A percentile compares a stretch with the other conserved stretches of the same genome.
Evolutionary conservation across 2,888 invertebrate species (phyloP).

Genomic region (Lissocephala sabroskyi): DNA sequence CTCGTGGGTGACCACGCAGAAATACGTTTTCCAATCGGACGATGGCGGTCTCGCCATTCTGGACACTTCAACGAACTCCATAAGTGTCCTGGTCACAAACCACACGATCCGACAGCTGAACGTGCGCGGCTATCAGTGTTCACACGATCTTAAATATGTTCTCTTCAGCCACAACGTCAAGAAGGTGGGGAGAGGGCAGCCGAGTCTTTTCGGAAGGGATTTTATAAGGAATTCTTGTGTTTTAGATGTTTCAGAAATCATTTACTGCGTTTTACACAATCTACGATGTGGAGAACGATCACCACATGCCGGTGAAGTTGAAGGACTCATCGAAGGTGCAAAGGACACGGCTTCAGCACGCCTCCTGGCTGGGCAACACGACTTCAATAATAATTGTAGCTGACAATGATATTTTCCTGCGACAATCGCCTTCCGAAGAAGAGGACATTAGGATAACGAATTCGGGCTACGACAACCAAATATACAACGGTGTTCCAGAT

Average conservation of each 20-base stretch:
- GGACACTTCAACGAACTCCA: conserved; percentile 84
- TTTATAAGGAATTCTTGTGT: not conserved
- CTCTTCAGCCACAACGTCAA: conserved; percentile 92
- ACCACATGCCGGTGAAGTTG: conserved; percentile 88
- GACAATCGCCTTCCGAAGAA: conserved; percentile 80
- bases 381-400: conserved; percentile 85
- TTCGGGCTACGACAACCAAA: conserved; percentile 83
- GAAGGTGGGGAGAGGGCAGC: conserved; percentile 77
- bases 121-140: conserved; percentile 90
- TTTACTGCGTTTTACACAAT: conserved; percentile 92
- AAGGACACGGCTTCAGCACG: conserved; percentile 85
- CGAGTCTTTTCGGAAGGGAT: not conserved
- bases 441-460: conserved; percentile 82
- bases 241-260: conserved; percentile 87
- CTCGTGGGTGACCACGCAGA: conserved; percentile 86
- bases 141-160: conserved; percentile 88
- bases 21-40: conserved; percentile 90
- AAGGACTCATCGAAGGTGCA: conserved; percentile 81
- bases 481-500: conserved; percentile 95
- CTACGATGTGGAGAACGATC: conserved; percentile 92
- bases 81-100: conserved; percentile 87
- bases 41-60: conserved; percentile 87
- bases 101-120: conserved; percentile 90
- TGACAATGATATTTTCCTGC: conserved; percentile 91
- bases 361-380: conserved; percentile 86